These are phyloP conservation scores for Sarotherodon lohbergeri DNA, from an alignment of 2,113 vertebrate genomes.

Conservation along the genomic window DNA sequence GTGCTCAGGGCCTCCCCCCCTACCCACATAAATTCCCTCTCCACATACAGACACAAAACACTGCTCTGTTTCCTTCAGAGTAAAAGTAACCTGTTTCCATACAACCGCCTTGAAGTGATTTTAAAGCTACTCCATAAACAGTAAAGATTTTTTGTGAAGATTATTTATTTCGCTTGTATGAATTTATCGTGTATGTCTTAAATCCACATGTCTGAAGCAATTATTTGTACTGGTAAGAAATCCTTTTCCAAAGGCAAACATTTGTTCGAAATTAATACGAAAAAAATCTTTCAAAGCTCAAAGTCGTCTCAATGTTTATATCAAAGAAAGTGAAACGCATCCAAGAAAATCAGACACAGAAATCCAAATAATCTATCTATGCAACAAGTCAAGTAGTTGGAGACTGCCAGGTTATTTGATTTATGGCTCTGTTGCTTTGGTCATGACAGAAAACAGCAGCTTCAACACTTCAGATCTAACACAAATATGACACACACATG, in stretches of 20 bases:
- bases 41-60: not conserved
- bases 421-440: conserved; percentile 1
- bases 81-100: not conserved
- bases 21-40: not conserved
- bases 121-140: not conserved
- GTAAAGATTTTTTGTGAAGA: not conserved
- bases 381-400: not conserved
- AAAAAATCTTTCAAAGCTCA: not conserved
- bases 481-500: not conserved
- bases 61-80: not conserved
- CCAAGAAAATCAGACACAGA: conserved; percentile 35
- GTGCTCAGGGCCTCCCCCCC: not conserved
- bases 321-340: conserved; percentile 15
- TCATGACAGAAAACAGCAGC: conserved; percentile 10
- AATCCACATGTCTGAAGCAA: not conserved
- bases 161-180: not conserved
- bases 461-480: not conserved
- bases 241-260: conserved; percentile 17
- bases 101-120: not conserved
- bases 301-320: conserved; percentile 5
- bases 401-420: conserved; percentile 18
- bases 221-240: not conserved
- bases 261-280: conserved; percentile 39
- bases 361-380: conserved; percentile 7
- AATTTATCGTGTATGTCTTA: not conserved